Evolutionary conservation across 2,888 invertebrate genomes (phyloP).

Genomic region (Antitype chi): DNA sequence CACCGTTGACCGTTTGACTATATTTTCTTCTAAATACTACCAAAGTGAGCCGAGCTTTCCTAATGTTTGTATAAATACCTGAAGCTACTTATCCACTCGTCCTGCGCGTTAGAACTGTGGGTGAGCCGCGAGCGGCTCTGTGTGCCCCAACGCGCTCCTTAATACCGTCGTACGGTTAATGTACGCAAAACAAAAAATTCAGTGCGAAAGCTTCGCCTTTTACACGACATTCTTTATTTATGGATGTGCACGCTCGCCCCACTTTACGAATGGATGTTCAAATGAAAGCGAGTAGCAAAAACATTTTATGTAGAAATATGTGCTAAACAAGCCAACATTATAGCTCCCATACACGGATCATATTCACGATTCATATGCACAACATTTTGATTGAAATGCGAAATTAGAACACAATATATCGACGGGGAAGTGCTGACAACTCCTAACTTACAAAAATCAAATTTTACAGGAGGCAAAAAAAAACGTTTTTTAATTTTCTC

Average conservation of each 20-base stretch:
- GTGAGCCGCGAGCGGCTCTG: constrained; percentile 16
- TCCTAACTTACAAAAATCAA: no score
- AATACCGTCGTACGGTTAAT: constrained; percentile 65
- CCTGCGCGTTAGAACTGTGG: constrained; percentile 18
- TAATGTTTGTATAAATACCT: constrained; percentile 47
- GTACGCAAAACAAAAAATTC: constrained; percentile 75
- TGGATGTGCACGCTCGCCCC: constrained; percentile 77
- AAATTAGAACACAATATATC: neutral
- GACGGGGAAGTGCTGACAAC: no score
- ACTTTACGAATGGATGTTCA: constrained; percentile 79
- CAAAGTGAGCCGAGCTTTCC: constrained; percentile 5
- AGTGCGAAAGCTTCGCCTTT: constrained; percentile 73
- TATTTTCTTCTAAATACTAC: constrained; percentile 24
- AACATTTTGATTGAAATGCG: constrained; percentile 31
- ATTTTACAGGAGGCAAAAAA: no score
- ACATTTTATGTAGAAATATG: constrained; percentile 61
- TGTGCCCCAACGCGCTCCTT: constrained; percentile 51
- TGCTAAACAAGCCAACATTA: constrained; percentile 52
- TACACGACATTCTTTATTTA: constrained; percentile 82
- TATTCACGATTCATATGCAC: constrained; percentile 11
- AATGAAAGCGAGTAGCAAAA: constrained; percentile 74
- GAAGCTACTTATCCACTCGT: constrained; percentile 36
- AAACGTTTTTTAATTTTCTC: no score
- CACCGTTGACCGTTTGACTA: no score
- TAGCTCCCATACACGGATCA: constrained; percentile 27